Evolutionary conservation across 2,113 vertebrate genomes (phyloP), one percentile per base, ranked within the genome.

Genomic region (Paracanthobrama guichenoti): DNA sequence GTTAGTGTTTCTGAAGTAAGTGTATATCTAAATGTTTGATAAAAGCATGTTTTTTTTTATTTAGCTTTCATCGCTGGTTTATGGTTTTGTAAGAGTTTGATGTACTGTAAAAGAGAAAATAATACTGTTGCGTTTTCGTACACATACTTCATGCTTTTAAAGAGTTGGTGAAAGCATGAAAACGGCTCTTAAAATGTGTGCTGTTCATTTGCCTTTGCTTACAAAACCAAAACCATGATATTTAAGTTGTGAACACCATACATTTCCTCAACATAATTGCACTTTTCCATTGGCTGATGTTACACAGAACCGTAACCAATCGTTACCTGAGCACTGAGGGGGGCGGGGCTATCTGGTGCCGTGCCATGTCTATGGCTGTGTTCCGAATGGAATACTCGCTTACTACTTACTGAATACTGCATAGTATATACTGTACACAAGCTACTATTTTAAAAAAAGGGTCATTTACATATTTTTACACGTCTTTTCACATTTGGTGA

Each of bases 11-110:
- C 83, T 87, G 86, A 93, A 88, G 90, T 92, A 89, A 88, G 90
- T 96, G 95, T 94, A 95, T 93, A 96, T 93, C 92, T 94, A 94
- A 94, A 93, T 90, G 93, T 96, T 96, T 97, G 94, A 95, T 95
- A 94, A 93, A 93, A 90, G 95, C 95, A 95, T 95, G 96, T 95
- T 94, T 93, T 95, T 93, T 95, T 95, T 69, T 71, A 39, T 72
- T 94, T 85, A 87, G 88, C 88, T 89, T 88, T 91, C 91, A 87
- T 91, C 90, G 84, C 87, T 55, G 90, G 82, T 83, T 71, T 88
- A 84, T 87, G 84, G 88, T 92, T 89, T 94, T 91, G 89, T 90
- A 92, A 88, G 79, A 87, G 85, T 83, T 88, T 84, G 86, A 89
- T 88, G 90, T 92, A 92, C 82, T 91, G 88, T 93, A 90, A 85